Evolutionary conservation across 2,888 invertebrate species (phyloP).

Genomic region (Syritta pipiens): DNA sequence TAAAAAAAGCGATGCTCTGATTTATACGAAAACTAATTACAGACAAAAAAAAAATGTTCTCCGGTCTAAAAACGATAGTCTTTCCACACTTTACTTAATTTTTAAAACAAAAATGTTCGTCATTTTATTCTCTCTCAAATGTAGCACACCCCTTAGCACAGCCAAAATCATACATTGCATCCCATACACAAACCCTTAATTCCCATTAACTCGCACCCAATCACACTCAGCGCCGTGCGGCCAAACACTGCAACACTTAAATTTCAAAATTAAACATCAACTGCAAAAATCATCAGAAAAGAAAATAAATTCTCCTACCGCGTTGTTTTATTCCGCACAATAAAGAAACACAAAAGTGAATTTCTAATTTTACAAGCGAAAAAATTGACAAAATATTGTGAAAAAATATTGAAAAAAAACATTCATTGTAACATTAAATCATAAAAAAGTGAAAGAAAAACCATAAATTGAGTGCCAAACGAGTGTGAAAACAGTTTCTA

Average conservation of each 20-base stretch:
- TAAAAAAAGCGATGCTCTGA: too few relatives aligned
- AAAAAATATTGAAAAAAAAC: slow-evolving; percentile 2
- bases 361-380: background rate
- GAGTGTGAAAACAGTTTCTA: background rate
- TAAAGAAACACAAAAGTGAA: background rate
- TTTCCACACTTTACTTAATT: too few relatives aligned
- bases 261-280: slow-evolving; percentile 64
- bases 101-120: too few relatives aligned
- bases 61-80: too few relatives aligned
- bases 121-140: too few relatives aligned
- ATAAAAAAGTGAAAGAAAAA: background rate
- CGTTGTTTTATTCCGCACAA: slow-evolving; percentile 54
- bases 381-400: slow-evolving; percentile 38
- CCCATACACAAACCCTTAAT: background rate
- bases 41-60: too few relatives aligned
- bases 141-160: background rate
- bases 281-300: slow-evolving; percentile 66
- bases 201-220: background rate
- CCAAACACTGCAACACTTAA: background rate
- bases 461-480: background rate
- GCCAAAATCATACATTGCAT: background rate
- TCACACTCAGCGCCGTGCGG: slow-evolving; percentile 26
- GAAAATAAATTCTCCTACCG: slow-evolving; percentile 55
- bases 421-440: background rate
- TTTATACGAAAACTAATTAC: too few relatives aligned